Conservation (phyloP, 2,797 vertebrate species). For the Amblyraja radiata region DNA sequence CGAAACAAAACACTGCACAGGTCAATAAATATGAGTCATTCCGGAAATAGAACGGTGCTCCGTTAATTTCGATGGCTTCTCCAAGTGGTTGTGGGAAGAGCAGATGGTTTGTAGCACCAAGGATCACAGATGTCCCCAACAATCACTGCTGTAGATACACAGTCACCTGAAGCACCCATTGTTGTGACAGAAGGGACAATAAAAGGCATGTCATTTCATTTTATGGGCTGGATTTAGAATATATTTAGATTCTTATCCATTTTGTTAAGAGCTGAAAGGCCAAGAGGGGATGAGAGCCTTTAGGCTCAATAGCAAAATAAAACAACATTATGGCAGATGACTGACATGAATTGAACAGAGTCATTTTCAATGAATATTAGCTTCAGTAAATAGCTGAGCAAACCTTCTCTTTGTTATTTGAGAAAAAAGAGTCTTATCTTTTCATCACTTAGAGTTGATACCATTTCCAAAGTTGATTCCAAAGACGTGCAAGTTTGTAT, state of each 20-base stretch:
- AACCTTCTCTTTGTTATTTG: neutral
- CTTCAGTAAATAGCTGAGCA: neutral
- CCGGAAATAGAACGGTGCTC: conserved; percentile 23
- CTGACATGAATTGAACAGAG: neutral
- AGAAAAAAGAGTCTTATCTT: neutral
- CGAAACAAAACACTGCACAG: conserved; percentile 66
- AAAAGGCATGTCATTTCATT: neutral
- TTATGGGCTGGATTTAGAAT: neutral
- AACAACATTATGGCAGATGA: too few relatives aligned
- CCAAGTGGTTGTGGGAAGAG: conserved; percentile 25
- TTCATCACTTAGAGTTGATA: neutral
- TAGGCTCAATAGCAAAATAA: neutral
- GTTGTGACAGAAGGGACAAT: neutral
- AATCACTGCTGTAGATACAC: neutral
- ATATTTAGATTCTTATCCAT: neutral
- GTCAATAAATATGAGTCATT: conserved; percentile 33
- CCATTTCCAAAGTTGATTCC: too few relatives aligned
- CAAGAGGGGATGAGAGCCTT: too few relatives aligned
- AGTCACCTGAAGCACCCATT: neutral
- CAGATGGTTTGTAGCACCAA: conserved; percentile 8
- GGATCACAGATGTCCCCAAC: neutral
- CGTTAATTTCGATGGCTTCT: conserved; percentile 6
- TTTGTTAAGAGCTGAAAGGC: neutral
- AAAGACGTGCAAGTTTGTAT: neutral
- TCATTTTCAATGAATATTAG: neutral